Base-by-base conservation (phyloP, 2,113 vertebrate species). In the Pitta sordida region DNA sequence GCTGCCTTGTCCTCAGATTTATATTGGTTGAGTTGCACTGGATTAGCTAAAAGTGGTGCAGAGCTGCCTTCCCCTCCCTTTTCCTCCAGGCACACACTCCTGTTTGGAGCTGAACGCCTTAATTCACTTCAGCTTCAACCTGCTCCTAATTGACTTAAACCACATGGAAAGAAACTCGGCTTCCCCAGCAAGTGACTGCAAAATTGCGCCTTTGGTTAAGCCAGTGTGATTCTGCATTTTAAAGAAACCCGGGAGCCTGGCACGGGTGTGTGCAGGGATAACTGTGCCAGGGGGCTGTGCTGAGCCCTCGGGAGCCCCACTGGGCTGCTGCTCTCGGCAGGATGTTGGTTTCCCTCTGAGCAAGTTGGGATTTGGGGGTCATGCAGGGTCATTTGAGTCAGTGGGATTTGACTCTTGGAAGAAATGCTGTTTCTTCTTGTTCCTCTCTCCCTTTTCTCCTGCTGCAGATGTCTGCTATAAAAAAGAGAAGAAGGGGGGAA, bases 51-150 rank as follows among this genome's bases (percentile, higher is more conserved):
- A 95, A 96, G 84, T 90, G 91, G 90, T 90, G 96, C 96, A 94
- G 90, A 96, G 81, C 89, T 86, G 90, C 92, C 43, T 91, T 95
- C 75, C 93, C 85, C 85, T 95, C 91, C 78, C 71, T 75, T 88
- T 73, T 83, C 70, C 93, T 92, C 58, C 88, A 84, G 86, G 91
- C 92, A 91, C 74, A 70, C 7, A 0, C 78, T 95, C 53, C 37
- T 80, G 36, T 86, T 91, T 67, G 64, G 90, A 87, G 85, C 51
- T 88, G 87, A 93, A 91, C 0, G 76, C 79, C 63, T 96, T 96
- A 90, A 95, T 95, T 96, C 93, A 86, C 87, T 96, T 95, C 84
- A 91, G 95, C 87, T 94, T 90, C 93, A 94, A 88, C 89, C 94
- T 95, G 95, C 84, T 95, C 87, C 82, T 96, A 90, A 94, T 86